These are phyloP conservation scores for Battus philenor DNA, from an alignment of 1,140 invertebrate genomes.

Conservation along the genomic window DNA sequence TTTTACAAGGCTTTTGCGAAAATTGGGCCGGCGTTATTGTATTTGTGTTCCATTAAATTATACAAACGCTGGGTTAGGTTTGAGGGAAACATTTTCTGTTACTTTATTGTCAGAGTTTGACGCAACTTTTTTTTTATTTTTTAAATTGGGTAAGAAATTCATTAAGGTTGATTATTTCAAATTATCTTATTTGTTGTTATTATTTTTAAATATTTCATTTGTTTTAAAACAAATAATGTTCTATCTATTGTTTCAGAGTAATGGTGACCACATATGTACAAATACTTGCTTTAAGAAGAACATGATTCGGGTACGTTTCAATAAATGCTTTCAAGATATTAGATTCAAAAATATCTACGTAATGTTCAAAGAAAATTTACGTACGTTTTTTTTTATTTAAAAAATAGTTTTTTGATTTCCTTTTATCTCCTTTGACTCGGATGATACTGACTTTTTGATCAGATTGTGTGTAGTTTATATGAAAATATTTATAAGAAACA, in stretches of 20 bases:
- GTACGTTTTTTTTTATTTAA: no score
- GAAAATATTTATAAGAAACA: no score
- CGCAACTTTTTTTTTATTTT: constrained; percentile 23
- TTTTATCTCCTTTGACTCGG: no score
- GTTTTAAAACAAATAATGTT: constrained; percentile 4
- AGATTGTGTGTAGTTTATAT: no score
- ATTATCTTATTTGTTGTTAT: not conserved
- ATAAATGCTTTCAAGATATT: no score
- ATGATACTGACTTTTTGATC: no score
- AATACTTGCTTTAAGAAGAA: constrained; percentile 26
- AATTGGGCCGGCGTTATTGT: constrained; percentile 47
- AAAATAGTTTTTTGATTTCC: no score
- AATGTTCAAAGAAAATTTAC: no score
- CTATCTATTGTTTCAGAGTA: constrained; percentile 48
- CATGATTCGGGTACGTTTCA: constrained; percentile 65
- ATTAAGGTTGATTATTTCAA: constrained; percentile 17
- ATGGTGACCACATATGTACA: constrained; percentile 32
- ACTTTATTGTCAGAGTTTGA: constrained; percentile 34
- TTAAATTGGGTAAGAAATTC: constrained; percentile 23
- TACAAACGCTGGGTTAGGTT: constrained; percentile 41
- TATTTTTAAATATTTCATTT: constrained; percentile 11
- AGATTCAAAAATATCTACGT: no score
- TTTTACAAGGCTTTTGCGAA: constrained; percentile 24
- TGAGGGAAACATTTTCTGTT: constrained; percentile 47
- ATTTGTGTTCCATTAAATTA: constrained; percentile 61